Percentiles rank a stretch among this genome's conserved stretches.
Conservation (phyloP, 2,113 vertebrate species). For the Megaceryle maxima region DNA sequence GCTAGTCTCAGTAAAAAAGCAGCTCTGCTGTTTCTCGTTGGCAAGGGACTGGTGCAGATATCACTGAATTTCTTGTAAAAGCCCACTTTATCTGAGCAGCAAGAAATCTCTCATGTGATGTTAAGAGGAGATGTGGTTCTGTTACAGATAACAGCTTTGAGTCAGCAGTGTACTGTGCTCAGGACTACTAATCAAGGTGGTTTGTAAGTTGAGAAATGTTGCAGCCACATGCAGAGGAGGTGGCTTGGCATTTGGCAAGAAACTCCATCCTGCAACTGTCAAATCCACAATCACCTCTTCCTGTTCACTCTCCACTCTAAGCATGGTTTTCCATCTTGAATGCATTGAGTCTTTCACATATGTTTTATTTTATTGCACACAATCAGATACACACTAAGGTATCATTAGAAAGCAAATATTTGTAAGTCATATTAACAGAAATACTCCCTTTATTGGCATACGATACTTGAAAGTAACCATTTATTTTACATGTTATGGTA, state of each 20-base stretch:
- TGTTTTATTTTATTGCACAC: background rate
- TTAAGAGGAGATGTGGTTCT: background rate
- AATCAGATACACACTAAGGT: background rate
- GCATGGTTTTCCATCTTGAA: background rate
- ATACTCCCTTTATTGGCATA: background rate
- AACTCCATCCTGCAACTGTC: slow-evolving; percentile 18
- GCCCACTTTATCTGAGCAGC: background rate
- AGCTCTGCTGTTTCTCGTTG: background rate
- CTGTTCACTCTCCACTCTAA: background rate
- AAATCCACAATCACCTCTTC: slow-evolving; percentile 37
- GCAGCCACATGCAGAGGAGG: background rate
- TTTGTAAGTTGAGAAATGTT: slow-evolving; percentile 15
- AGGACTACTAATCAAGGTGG: background rate
- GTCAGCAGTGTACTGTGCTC: slow-evolving; percentile 13
- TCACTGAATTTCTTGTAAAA: background rate
- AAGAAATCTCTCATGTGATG: background rate
- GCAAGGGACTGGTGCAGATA: background rate
- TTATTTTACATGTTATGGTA: background rate
- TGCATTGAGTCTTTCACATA: background rate
- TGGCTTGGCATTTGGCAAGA: slow-evolving; percentile 30
- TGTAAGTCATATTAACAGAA: background rate
- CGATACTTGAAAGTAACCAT: background rate
- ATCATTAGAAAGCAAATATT: slow-evolving; percentile 34
- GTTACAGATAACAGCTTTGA: background rate
- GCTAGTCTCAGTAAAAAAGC: background rate